These are phyloP conservation scores for Leptoteleia sp. DNA, from an alignment of 1,140 invertebrate genomes.

Conservation along the genomic window DNA sequence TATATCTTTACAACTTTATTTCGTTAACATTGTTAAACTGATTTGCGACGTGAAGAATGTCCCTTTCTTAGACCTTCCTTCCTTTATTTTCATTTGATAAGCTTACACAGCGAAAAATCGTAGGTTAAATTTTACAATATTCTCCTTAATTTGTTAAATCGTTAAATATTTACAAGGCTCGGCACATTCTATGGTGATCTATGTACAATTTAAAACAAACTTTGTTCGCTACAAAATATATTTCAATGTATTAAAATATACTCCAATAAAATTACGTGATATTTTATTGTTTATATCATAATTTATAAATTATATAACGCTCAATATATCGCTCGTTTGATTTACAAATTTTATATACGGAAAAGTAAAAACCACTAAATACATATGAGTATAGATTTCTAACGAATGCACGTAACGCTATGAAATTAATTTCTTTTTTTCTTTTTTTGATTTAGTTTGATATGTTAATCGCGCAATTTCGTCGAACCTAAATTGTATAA, in stretches of 20 bases:
- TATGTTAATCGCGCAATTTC: constrained; percentile 29
- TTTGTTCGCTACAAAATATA: constrained; percentile 24
- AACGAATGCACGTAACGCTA: constrained; percentile 9
- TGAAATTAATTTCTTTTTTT: too few species aligned
- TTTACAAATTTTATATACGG: constrained; percentile 8
- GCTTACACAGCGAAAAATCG: constrained; percentile 23
- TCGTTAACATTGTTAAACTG: constrained; percentile 20
- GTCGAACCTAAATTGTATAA: constrained; percentile 13
- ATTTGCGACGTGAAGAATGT: constrained; percentile 10
- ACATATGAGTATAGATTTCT: constrained; percentile 4
- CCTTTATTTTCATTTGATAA: constrained; percentile 7
- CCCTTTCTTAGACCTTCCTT: background rate
- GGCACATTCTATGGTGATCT: constrained; percentile 67
- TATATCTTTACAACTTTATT: constrained; percentile 42
- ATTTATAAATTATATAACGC: constrained; percentile 28
- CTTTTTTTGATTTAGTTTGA: constrained; percentile 50
- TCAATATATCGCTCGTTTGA: constrained; percentile 25
- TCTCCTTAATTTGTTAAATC: constrained; percentile 21
- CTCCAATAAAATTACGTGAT: constrained; percentile 8
- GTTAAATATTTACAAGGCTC: constrained; percentile 66
- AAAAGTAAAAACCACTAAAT: constrained; percentile 27
- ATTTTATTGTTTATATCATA: background rate
- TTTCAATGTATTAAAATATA: constrained; percentile 48
- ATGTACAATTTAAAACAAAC: constrained; percentile 47
- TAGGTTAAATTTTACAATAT: constrained; percentile 27